These are phyloP conservation scores for Xylocopa sonorina DNA, from an alignment of 1,140 invertebrate species.

Conservation along the genomic window DNA sequence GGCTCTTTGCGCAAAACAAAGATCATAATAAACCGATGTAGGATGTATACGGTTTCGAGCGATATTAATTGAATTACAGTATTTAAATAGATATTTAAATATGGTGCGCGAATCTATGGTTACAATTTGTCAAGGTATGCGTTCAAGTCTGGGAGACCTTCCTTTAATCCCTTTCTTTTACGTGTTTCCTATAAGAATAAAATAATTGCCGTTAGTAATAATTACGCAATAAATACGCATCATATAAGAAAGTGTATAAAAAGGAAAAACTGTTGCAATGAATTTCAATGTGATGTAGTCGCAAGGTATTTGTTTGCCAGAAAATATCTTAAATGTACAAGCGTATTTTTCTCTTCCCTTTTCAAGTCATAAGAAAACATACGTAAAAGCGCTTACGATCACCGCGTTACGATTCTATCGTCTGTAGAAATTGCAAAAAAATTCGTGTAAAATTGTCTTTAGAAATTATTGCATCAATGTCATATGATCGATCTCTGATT, in stretches of 20 bases:
- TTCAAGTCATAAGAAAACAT: no score
- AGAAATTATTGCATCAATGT: no score
- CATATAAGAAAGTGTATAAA: background rate
- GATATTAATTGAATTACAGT: conserved; percentile 79
- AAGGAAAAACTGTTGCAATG: no score
- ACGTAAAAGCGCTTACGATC: no score
- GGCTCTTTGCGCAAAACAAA: conserved; percentile 74
- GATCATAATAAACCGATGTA: conserved; percentile 75
- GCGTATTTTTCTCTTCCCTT: no score
- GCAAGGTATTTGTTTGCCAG: no score
- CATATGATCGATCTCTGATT: no score
- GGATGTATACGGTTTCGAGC: conserved; percentile 70
- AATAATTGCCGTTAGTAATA: conserved; percentile 22
- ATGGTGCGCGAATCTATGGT: conserved; percentile 80
- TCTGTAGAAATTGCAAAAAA: no score
- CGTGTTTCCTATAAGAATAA: conserved; percentile 90
- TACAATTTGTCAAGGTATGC: conserved; percentile 98
- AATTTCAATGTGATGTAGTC: no score
- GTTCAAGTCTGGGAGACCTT: conserved; percentile 95
- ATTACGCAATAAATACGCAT: background rate
- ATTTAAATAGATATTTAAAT: conserved; percentile 81
- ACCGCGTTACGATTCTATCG: no score
- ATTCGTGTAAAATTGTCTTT: no score
- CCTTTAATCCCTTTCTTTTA: conserved; percentile 99
- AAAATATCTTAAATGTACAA: no score